Percentiles rank a stretch among this genome's conserved stretches.
Evolutionary conservation across 2,113 vertebrate species (phyloP).

Genomic region (Argyrosomus japonicus): DNA sequence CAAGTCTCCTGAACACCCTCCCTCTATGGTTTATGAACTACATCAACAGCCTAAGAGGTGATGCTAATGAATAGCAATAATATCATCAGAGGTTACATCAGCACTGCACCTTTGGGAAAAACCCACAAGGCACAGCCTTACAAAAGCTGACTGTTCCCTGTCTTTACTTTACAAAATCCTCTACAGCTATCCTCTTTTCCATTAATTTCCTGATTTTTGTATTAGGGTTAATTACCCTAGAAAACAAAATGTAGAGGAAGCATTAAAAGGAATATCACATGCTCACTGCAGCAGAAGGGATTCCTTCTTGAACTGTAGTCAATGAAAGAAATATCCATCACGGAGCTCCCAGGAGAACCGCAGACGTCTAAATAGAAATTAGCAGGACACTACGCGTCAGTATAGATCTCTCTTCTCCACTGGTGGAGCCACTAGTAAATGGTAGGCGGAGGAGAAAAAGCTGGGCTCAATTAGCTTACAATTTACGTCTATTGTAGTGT

Average conservation of each 20-base stretch:
- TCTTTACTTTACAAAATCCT: background rate
- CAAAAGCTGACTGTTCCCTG: background rate
- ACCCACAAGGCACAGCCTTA: background rate
- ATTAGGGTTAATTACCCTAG: background rate
- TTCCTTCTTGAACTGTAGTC: constrained; percentile 72
- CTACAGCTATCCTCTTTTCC: constrained; percentile 6
- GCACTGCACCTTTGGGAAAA: constrained; percentile 2
- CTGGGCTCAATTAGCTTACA: constrained; percentile 58
- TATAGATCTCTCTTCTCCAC: constrained; percentile 57
- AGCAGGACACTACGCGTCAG: constrained; percentile 64
- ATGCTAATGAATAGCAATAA: constrained; percentile 21
- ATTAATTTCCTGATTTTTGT: constrained; percentile 18
- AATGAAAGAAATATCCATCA: constrained; percentile 83
- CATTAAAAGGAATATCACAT: constrained; percentile 31
- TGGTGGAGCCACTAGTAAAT: background rate
- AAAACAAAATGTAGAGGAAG: constrained; percentile 11
- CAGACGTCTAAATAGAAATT: constrained; percentile 82
- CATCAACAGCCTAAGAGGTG: constrained; percentile 29
- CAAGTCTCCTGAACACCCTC: constrained; percentile 37
- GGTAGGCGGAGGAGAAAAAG: constrained; percentile 7
- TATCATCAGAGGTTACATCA: constrained; percentile 47
- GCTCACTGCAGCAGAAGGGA: constrained; percentile 50
- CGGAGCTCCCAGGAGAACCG: constrained; percentile 51
- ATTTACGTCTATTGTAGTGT: constrained; percentile 26
- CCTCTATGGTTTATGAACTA: constrained; percentile 42